Conservation (phyloP, 1,140 invertebrate genomes). For the Nasonia longicornis region DNA sequence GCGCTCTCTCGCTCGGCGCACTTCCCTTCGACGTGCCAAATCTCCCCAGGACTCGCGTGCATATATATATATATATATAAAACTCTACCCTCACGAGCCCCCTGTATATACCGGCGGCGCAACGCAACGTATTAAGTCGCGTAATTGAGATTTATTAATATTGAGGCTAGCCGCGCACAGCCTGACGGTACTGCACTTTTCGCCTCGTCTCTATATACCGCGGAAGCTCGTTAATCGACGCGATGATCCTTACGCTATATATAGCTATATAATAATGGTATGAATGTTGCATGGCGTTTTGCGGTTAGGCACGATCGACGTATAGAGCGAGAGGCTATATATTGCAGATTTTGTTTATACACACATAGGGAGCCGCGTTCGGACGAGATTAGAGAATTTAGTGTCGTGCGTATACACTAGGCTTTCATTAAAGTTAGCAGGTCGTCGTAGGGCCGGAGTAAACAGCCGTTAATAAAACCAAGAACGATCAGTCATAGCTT, state of each 20-base stretch:
- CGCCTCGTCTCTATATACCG: neutral
- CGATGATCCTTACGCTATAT: no score
- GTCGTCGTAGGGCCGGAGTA: neutral
- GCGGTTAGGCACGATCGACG: neutral
- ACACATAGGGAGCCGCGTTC: neutral
- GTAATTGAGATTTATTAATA: constrained; percentile 69
- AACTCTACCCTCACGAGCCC: constrained; percentile 46
- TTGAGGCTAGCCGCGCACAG: constrained; percentile 46
- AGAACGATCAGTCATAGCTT: constrained; percentile 29
- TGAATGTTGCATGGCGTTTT: neutral
- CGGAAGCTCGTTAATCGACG: neutral
- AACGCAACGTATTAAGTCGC: constrained; percentile 60
- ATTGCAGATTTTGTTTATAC: neutral
- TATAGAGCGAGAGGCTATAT: no score
- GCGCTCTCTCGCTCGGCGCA: constrained; percentile 21
- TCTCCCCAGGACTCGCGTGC: neutral
- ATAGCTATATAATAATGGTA: neutral
- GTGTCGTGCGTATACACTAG: neutral
- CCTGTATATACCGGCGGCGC: constrained; percentile 58
- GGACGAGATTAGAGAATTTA: constrained; percentile 23
- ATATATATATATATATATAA: neutral
- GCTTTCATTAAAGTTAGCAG: constrained; percentile 24
- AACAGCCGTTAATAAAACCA: constrained; percentile 36
- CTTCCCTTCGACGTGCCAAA: neutral
- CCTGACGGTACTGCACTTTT: neutral